Conservation (phyloP, 2,113 vertebrate species). For the zebrafish (Danio rerio) region DNA sequence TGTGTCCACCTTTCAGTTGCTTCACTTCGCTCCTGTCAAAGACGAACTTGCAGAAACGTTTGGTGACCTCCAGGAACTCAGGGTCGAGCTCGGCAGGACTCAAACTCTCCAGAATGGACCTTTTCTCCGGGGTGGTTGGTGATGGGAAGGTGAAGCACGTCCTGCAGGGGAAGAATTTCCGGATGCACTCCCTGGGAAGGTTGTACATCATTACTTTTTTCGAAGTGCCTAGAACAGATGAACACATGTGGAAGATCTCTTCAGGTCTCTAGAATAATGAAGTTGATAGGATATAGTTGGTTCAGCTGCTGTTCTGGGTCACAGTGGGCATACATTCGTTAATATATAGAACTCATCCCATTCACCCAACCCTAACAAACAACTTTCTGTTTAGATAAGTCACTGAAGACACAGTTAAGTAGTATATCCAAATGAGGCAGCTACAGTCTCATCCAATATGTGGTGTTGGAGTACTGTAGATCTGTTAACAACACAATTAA, state of each 20-base stretch:
- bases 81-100: conserved; percentile 23
- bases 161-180: conserved; percentile 55
- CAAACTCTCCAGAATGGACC: conserved; percentile 44
- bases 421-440: not conserved
- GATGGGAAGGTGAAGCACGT: conserved; percentile 60
- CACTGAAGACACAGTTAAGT: no score
- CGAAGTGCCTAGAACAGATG: not conserved
- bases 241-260: not conserved
- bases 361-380: no score
- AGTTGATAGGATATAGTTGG: no score
- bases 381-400: no score
- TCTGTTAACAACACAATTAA: no score
- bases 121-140: conserved; percentile 38
- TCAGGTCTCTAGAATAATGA: no score
- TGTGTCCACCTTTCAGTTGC: conserved; percentile 50
- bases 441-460: no score
- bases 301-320: not conserved
- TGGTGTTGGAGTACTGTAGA: no score
- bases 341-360: no score
- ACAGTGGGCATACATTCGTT: not conserved
- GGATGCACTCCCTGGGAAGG: conserved; percentile 57
- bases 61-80: conserved; percentile 49
- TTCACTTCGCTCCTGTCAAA: conserved; percentile 50
- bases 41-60: conserved; percentile 59
- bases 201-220: conserved; percentile 22